Evolutionary conservation across 2,113 vertebrate genomes (phyloP), one percentile per base, ranked within the genome.

Genomic region (Aptenodytes patagonicus): DNA sequence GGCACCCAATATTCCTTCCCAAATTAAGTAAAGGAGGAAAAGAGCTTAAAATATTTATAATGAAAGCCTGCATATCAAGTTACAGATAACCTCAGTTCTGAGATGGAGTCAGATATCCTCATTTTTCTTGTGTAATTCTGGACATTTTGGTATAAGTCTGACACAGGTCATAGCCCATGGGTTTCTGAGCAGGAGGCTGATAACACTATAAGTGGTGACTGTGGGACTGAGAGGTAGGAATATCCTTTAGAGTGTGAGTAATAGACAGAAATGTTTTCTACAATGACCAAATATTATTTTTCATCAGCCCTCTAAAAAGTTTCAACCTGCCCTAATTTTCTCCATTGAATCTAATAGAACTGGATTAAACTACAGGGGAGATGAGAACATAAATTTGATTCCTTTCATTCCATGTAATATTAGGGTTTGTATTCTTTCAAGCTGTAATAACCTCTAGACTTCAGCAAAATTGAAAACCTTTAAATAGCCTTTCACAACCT

Each of bases 401-500:
- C 97, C 96, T 98, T 98, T 98, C 98, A 94, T 98, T 98, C 96
- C 97, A 97, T 98, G 98, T 98, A 98, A 98, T 98, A 98, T 98
- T 98, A 98, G 97, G 97, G 97, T 98, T 98, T 98, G 98, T 98
- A 97, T 98, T 98, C 97, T 98, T 98, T 98, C 97, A 97, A 97
- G 95, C 98, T 97, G 97, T 98, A 98, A 98, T 98, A 98, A 98
- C 98, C 97, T 98, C 98, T 98, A 98, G 97, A 98, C 98, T 98
- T 97, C 98, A 98, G 95, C 97, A 98, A 98, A 98, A 98, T 98
- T 98, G 98, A 98, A 98, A 98, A 98, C 98, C 98, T 98, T 98
- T 98, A 98, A 98, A 98, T 98, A 98, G 98, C 97, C 98, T 98
- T 98, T 98, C 98, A 98, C 98, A 98, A 98, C 97, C 98, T 98